Percentiles rank a stretch among this genome's conserved stretches.
These are phyloP conservation scores for Hoplias malabaricus DNA, from an alignment of 2,113 vertebrate species.

Conservation along the genomic window DNA sequence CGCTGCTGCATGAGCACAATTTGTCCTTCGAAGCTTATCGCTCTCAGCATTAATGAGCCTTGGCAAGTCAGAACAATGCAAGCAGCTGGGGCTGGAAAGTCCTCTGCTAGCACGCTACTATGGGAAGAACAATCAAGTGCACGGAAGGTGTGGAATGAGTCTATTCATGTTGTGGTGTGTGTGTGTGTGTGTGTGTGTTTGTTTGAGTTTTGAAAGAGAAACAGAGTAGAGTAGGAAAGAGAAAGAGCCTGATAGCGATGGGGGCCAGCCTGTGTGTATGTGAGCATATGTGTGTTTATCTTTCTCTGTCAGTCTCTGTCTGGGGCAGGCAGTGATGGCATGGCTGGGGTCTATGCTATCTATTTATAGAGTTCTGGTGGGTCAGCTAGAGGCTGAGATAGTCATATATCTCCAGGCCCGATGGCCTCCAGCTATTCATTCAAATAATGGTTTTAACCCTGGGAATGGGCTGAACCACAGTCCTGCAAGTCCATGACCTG, in stretches of 20 bases:
- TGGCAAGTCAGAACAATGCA: slow-evolving; percentile 76
- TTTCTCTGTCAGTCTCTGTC: slow-evolving; percentile 32
- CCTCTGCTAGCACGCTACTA: slow-evolving; percentile 60
- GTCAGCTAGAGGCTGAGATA: slow-evolving; percentile 85
- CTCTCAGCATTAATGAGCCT: slow-evolving; percentile 78
- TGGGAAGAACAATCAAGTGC: slow-evolving; percentile 65
- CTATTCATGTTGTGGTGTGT: slow-evolving; percentile 60
- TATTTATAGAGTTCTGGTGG: slow-evolving; percentile 87
- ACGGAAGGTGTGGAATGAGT: slow-evolving; percentile 63
- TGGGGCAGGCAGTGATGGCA: slow-evolving; percentile 66
- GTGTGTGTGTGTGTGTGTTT: slow-evolving; percentile 29
- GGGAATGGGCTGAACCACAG: slow-evolving; percentile 91
- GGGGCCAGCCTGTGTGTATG: not conserved
- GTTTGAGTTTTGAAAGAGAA: slow-evolving; percentile 4
- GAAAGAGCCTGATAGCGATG: not conserved
- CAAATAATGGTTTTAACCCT: slow-evolving; percentile 96
- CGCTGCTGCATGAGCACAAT: slow-evolving; percentile 71
- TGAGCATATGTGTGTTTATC: slow-evolving; percentile 14
- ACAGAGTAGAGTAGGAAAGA: slow-evolving; percentile 8
- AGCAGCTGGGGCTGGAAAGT: slow-evolving; percentile 75
- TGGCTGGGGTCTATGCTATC: slow-evolving; percentile 74
- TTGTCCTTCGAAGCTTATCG: slow-evolving; percentile 80
- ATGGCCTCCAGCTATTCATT: slow-evolving; percentile 88
- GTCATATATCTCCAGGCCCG: slow-evolving; percentile 87
- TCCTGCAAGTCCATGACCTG: slow-evolving; percentile 79